Base-by-base conservation (phyloP, 2,888 invertebrate genomes). In the Sericinus montela region DNA sequence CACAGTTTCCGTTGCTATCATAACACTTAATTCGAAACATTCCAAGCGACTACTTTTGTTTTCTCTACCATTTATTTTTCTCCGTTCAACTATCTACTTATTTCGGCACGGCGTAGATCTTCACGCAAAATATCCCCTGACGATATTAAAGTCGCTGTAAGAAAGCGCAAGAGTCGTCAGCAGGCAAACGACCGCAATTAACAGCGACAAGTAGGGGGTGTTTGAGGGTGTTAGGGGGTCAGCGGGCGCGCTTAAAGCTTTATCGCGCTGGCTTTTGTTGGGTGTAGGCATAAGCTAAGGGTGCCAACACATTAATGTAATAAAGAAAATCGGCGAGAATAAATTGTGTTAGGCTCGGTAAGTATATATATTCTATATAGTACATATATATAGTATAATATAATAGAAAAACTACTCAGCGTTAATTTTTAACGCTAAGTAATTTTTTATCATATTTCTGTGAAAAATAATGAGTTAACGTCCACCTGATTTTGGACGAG, bases 101-200 rank as follows among this genome's bases (percentile, higher is more conserved):
- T 30, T 48, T 25, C 7, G 47, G 13, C 36, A 29, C 25, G 11
- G 32, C 38, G 42, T 35, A 35, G 42, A 42, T 45, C 43, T 43
- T 39, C 39, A 50, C 41, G 50, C 47, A 50, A 52, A 45, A 50
- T 34, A 38, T 48, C 45, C 43, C 45, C 36, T 15, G 49, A 42
- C 40, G 37, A 25, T 35, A 48, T 38, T 45, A 46, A 43, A 45
- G 44, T 28, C 41, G 50, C 45, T 52, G 45, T 48, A 49, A 51
- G 52, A 48, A 53, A 53, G 55, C 53, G 42, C 55, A 55, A 58
- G 55, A 64, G 60, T 59, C 63, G 56, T 61, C 63, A 58, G 58
- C 56, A 53, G 58, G 62, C 60, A 62, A 65, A 68, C 61, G 65
- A 62, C 63, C 59, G 62, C 66, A 68, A 68, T 68, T 68, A 68